A percentile compares a stretch with the other conserved stretches of the same genome.
Evolutionary conservation across 2,888 invertebrate genomes (phyloP).

Genomic region (Ichneumoninae sp.): DNA sequence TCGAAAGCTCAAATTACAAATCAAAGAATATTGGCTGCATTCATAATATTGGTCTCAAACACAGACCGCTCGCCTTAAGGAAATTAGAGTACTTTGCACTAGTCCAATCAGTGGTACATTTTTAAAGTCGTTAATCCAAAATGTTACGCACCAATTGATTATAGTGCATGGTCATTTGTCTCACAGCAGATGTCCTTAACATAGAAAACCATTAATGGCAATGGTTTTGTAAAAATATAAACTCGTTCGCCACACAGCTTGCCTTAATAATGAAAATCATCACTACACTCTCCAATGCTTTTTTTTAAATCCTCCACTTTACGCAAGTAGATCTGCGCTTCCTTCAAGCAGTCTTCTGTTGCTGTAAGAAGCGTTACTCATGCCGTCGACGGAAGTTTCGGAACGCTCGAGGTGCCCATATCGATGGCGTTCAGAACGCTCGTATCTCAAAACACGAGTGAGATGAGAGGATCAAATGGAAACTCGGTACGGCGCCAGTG

Average conservation of each 20-base stretch:
- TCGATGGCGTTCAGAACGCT: conserved; percentile 53
- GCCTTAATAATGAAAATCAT: not conserved
- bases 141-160: no score
- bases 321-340: not conserved
- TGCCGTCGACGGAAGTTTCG: conserved; percentile 6
- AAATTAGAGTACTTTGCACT: no score
- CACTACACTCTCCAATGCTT: not conserved
- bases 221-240: no score
- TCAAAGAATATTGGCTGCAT: no score
- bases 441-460: conserved; percentile 43
- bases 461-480: conserved; percentile 53
- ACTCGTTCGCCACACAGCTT: not conserved
- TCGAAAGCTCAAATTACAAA: no score
- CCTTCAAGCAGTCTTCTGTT: not conserved
- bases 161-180: no score
- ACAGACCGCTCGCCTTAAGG: no score
- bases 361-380: conserved; percentile 15
- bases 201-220: no score
- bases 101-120: no score
- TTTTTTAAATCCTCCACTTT: not conserved
- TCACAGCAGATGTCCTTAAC: no score
- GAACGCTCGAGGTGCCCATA: conserved; percentile 25
- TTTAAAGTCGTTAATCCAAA: no score
- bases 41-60: no score
- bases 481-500: conserved; percentile 62